Evolutionary conservation across 37 sponge, comb jelly and placozoan species (phyloP), one percentile per base, ranked within the genome.

Genomic region (Beroe ovata): DNA sequence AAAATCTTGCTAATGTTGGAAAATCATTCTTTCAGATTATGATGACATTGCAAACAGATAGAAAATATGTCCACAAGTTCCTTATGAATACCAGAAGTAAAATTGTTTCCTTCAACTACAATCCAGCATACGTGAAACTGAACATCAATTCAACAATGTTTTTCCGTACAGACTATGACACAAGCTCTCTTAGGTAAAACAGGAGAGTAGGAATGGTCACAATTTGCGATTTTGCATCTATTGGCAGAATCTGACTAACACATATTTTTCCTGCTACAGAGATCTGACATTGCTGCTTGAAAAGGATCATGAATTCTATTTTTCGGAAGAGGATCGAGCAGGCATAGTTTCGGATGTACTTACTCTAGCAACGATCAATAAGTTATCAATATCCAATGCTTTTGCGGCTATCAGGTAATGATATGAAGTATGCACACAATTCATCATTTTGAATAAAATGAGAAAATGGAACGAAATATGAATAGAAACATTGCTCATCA

Each of bases 111-210:
- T 77, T 77, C 41, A 77, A 77, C 84, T 77, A 77, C 84, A 21
- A 39, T 4, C 84, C 84, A 0, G 25, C 54, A 3, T 77, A 32
- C 28, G 38, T 77, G 1, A 77, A 77, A 54, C 2, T 77, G 8
- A 77, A 77, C 28, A 25, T 77, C 41, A 77, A 77, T 54, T 39
- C 84, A 0, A 77, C 84, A 4, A 77, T 77, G 84, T 77, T 77
- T 54, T 39, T 77, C 84, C 26, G 84, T 18, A 36, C 38, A 1
- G 25, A 77, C 54, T 77, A 77, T 29, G 84, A 77, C 25, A 2
- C 14, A 22, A 23, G 8, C 21, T 41, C 84, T 4, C 16, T 77
- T 0, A 77, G 47, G 84, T 77, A 25, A n/a, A n/a, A n/a, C n/a
- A n/a, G n/a, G n/a, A n/a, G n/a, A n/a, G n/a, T n/a, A n/a, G n/a